Evolutionary conservation across 1,140 invertebrate genomes (phyloP).

Genomic region (Neotoxoptera formosana): DNA sequence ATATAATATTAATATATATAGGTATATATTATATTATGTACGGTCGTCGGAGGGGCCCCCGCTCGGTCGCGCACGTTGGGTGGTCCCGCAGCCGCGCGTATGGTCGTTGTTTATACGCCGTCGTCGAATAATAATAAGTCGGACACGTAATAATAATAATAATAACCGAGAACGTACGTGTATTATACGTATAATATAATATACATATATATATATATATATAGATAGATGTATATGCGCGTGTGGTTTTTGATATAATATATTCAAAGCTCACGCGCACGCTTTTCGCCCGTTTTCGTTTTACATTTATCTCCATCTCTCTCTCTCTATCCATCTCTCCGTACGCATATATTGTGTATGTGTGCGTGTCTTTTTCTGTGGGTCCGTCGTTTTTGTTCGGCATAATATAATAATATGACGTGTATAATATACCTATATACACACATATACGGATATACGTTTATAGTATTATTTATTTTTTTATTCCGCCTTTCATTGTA

Average conservation of each 20-base stretch:
- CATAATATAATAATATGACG: neutral
- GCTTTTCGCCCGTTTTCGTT: conserved; percentile 49
- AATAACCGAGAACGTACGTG: neutral
- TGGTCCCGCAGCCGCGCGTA: conserved; percentile 21
- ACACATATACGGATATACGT: neutral
- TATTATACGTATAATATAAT: neutral
- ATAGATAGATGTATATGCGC: neutral
- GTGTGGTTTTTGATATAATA: neutral
- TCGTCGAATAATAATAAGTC: conserved; percentile 42
- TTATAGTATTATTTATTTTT: neutral
- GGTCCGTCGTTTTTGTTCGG: neutral
- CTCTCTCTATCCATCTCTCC: neutral
- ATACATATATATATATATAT: neutral
- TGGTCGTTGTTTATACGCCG: conserved; percentile 35
- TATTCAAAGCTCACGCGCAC: conserved; percentile 56
- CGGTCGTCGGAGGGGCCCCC: neutral
- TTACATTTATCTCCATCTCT: neutral
- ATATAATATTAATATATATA: too few relatives aligned
- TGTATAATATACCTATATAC: neutral
- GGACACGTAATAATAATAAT: conserved; percentile 32
- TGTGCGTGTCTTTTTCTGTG: neutral
- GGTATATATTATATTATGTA: too few relatives aligned
- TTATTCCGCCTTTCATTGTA: conserved; percentile 30
- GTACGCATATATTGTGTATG: neutral
- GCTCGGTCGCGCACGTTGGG: conserved; percentile 32